Evolutionary conservation across 2,888 invertebrate species (phyloP), one percentile per base, ranked within the genome.

Genomic region (Oscheius sp.): DNA sequence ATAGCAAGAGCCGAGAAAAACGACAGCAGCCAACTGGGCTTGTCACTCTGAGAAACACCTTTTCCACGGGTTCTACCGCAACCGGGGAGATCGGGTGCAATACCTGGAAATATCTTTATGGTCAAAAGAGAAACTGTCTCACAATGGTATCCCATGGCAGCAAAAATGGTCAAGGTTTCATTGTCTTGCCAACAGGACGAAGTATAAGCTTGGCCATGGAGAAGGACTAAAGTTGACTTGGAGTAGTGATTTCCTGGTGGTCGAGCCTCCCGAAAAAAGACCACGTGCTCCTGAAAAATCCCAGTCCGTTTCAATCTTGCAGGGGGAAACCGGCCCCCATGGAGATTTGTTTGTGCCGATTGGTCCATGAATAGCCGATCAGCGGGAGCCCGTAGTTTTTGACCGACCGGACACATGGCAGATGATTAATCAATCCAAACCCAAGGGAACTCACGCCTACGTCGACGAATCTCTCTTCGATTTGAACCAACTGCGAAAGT

Each of bases 131-230:
- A 72, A 9, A 35, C 9, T 6, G 35, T 6, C 35, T 35, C 5
- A 35, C 78, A 79, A 23, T 80, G 83, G 56, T 78, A 83, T 25
- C 83, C 83, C 23, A 78, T 72, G 21, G 80, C 77, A 2, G 80
- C 80, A 52, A 80, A 72, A 12, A 76, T 75, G 59, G 76, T 49
- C 21, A 81, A 25, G 53, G 76, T 68, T 18, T 77, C 73, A 43
- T 81, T 74, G 46, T 83, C 80, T 1, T 56, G 52, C 83, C 83
- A 83, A 9, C 81, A 81, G 7, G 78, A 72, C 0, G 79, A 79
- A 1, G 80, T 76, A 45, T 78, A 83, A 6, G 78, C 74, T 69
- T 83, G 83, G 16, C 83, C 83, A 55, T 83, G 83, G 1, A 83
- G 73, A 55, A 83, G 77, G 1, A 83, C 66, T 2, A 83, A 74